Conservation (phyloP, 2,113 vertebrate species). For the Pygoscelis antarcticus region DNA sequence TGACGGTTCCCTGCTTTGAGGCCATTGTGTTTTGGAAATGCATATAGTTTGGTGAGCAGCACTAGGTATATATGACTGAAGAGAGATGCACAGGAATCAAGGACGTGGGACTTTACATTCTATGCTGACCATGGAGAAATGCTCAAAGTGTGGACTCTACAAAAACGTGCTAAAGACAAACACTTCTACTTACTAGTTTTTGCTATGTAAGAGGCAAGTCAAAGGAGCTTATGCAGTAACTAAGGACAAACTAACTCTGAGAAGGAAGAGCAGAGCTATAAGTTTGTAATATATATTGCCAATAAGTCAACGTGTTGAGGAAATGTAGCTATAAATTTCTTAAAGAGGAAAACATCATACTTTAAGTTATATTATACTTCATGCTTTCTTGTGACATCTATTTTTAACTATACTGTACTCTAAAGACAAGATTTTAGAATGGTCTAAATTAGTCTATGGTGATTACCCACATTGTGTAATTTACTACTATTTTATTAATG, state of each 20-base stretch:
- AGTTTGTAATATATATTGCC: neutral
- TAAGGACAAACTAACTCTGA: neutral
- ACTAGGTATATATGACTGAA: neutral
- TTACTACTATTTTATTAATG: constrained; percentile 80
- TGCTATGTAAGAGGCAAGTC: neutral
- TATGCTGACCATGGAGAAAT: neutral
- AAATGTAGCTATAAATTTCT: neutral
- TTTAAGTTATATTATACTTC: neutral
- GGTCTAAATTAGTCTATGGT: constrained; percentile 73
- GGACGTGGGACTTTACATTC: fast-evolving
- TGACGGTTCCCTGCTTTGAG: neutral
- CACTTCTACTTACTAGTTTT: neutral
- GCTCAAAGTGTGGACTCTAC: neutral
- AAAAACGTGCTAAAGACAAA: neutral
- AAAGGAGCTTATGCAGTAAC: neutral
- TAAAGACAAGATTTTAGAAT: constrained; percentile 67
- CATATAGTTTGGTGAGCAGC: neutral
- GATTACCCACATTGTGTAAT: constrained; percentile 76
- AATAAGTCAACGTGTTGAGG: neutral
- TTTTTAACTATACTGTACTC: constrained; percentile 62
- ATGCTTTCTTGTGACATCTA: constrained; percentile 58
- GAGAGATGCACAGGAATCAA: neutral
- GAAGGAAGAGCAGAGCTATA: neutral
- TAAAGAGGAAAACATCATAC: neutral
- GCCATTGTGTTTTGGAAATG: neutral